Percentiles rank a stretch among this genome's conserved stretches.
These are phyloP conservation scores for Campylomormyrus tamandua DNA, from an alignment of 2,113 vertebrate species.

Conservation along the genomic window DNA sequence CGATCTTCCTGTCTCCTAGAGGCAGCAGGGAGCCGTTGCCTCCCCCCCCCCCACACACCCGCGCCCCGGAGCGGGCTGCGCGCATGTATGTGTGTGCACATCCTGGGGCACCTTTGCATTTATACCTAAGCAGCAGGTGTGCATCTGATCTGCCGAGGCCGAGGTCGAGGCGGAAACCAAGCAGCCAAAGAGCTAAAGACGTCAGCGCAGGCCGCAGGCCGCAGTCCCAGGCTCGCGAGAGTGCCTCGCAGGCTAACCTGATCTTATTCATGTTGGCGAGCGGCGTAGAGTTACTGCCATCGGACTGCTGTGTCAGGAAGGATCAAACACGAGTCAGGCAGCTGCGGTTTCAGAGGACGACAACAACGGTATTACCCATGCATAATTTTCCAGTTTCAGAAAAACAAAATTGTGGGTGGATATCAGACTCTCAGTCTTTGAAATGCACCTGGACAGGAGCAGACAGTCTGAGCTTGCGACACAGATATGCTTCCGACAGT, in stretches of 20 bases:
- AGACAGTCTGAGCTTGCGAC: neutral
- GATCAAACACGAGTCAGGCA: neutral
- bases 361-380: neutral
- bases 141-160: neutral
- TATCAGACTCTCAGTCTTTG: neutral
- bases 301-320: neutral
- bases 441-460: neutral
- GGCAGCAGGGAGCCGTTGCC: neutral
- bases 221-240: neutral
- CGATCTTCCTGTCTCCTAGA: constrained; percentile 4
- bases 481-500: neutral
- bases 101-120: neutral
- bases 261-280: neutral
- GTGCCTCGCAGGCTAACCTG: neutral
- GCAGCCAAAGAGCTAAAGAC: neutral
- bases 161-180: neutral
- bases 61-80: neutral
- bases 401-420: neutral
- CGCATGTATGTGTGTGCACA: neutral
- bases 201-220: neutral
- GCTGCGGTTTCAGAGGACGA: constrained; percentile 2
- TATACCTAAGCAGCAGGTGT: neutral
- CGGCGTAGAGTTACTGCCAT: neutral
- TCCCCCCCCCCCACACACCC: neutral
- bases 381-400: neutral